A percentile compares a stretch with the other conserved stretches of the same genome.
These are phyloP conservation scores for Choristoneura rosaceana DNA, from an alignment of 2,888 invertebrate species.

Conservation along the genomic window DNA sequence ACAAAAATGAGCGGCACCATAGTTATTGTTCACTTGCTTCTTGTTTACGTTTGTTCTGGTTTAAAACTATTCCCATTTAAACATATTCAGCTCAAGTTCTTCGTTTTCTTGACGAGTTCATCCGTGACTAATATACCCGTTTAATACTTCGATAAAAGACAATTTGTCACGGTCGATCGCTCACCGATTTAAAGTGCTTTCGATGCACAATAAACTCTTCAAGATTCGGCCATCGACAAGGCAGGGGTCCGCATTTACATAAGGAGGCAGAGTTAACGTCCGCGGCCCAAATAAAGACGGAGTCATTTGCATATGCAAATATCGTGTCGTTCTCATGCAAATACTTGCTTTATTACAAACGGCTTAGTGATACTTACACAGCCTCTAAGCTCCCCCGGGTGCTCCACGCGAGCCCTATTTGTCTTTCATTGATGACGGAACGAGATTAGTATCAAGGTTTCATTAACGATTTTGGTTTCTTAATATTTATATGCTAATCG, in stretches of 20 bases:
- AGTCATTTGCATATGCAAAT: constrained; percentile 84
- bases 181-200: constrained; percentile 58
- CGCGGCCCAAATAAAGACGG: constrained; percentile 80
- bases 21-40: constrained; percentile 73
- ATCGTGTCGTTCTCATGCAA: constrained; percentile 79
- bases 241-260: constrained; percentile 68
- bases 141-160: constrained; percentile 53
- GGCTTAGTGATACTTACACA: constrained; percentile 78
- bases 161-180: constrained; percentile 50
- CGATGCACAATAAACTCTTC: constrained; percentile 57
- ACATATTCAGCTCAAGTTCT: constrained; percentile 50
- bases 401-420: constrained; percentile 60
- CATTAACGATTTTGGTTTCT: constrained; percentile 34
- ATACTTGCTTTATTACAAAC: constrained; percentile 81
- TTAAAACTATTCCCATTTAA: constrained; percentile 60
- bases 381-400: constrained; percentile 65
- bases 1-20: constrained; percentile 73
- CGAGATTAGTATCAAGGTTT: constrained; percentile 47
- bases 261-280: constrained; percentile 73
- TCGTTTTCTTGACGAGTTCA: constrained; percentile 50
- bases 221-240: constrained; percentile 61
- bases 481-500: constrained; percentile 34
- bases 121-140: constrained; percentile 59
- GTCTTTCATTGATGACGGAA: constrained; percentile 52
- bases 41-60: constrained; percentile 56